Conservation (phyloP, 2,113 vertebrate species). For the Perca schrenkii region DNA sequence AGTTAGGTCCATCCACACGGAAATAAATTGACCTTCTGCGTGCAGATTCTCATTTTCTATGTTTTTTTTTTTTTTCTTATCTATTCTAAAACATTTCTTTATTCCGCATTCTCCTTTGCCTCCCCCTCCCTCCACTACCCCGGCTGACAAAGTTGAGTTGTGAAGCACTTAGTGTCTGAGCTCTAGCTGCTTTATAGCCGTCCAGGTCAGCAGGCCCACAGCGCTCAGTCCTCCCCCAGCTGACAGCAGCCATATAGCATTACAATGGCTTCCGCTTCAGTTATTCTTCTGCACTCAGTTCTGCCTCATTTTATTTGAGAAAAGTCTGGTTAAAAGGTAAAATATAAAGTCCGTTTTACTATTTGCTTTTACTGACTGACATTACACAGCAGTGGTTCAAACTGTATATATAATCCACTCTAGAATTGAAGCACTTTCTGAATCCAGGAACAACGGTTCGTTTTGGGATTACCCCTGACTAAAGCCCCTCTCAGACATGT, state of each 20-base stretch:
- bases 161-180: slow-evolving; percentile 67
- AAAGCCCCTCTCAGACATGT: background rate
- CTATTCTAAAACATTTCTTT: background rate
- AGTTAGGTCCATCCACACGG: background rate
- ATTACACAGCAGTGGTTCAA: background rate
- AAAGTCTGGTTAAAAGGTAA: slow-evolving; percentile 29
- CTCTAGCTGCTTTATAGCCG: slow-evolving; percentile 60
- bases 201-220: slow-evolving; percentile 55
- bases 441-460: background rate
- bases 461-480: background rate
- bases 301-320: slow-evolving; percentile 42
- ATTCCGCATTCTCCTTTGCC: background rate
- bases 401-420: background rate
- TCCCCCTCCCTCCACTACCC: background rate
- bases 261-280: slow-evolving; percentile 1
- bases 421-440: background rate
- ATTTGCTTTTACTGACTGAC: background rate
- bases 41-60: slow-evolving; percentile 10
- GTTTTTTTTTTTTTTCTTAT: background rate
- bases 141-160: slow-evolving; percentile 66
- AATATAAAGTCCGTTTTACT: slow-evolving; percentile 12
- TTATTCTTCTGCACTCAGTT: slow-evolving; percentile 4
- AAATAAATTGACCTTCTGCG: background rate
- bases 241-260: slow-evolving; percentile 61
- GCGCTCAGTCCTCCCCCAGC: slow-evolving; percentile 58